phyloP scores from a whole-genome alignment of 1,140 invertebrate genomes.

The Dolichoris vasculosae region DNA sequence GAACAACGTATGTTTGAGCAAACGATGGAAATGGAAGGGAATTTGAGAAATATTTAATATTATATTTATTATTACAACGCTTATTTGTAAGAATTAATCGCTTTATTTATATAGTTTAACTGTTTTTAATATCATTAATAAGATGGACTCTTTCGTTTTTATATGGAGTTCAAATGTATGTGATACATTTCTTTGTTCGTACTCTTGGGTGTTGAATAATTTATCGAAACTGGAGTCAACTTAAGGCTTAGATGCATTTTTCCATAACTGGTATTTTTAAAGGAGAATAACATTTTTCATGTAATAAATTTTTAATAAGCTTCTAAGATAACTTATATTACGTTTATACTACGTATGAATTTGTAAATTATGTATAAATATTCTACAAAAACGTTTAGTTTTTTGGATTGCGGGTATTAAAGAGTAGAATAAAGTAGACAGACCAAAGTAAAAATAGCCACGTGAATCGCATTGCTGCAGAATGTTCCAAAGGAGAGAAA shows the following conservation, averaged over 20 bases:
- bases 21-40: slow-evolving; percentile 51
- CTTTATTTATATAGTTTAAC: background rate
- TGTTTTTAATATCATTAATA: background rate
- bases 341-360: background rate
- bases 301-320: no score
- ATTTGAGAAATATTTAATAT: background rate
- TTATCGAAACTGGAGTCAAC: background rate
- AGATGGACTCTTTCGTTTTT: background rate
- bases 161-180: background rate
- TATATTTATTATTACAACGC: background rate
- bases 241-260: background rate
- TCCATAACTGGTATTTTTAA: background rate
- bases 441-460: slow-evolving; percentile 31
- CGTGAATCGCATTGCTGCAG: slow-evolving; percentile 3
- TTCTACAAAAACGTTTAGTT: background rate
- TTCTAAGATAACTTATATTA: no score
- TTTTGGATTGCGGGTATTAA: slow-evolving; percentile 12
- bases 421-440: slow-evolving; percentile 28
- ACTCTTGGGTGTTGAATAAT: background rate
- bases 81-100: background rate
- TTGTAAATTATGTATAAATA: background rate
- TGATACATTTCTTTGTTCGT: background rate
- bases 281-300: background rate
- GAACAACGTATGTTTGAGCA: background rate
- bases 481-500: background rate